Base-by-base conservation (phyloP, 2,888 invertebrate genomes). In the Nymphalis polychloros region DNA sequence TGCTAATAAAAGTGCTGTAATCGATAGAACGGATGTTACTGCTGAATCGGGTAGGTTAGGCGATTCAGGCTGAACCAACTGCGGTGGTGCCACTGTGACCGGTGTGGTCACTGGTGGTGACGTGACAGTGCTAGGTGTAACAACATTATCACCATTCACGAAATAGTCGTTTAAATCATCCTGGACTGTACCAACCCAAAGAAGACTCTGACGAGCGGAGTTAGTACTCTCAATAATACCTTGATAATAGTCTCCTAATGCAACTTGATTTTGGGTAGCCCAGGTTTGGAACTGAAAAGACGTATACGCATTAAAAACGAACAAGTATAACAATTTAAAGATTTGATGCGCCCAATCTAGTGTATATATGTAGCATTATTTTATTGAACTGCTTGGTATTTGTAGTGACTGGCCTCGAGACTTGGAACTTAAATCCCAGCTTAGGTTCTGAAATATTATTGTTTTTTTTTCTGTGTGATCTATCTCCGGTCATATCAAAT, bases 241-340 rank as follows among this genome's bases (percentile, higher is more conserved):
- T 7, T 71, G 46, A 67, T 78, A 85, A 2, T 73, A 63, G 5
- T 47, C 19, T 1, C 82, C 84, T n/a, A 91, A 74, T 0, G 7
- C 47, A 0, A 50, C 74, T 55, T 77, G 77, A 62, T 77, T 83
- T 0, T 59, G 8, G 2, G 70, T 78, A 0, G 81, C 86, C 92
- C 92, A 92, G 4, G 52, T 41, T 79, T 82, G 79, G 81, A 87
- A 90, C 92, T 92, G 81, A 74, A 57, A 57, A 19, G 1, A 64
- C 27, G 6, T 31, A 31, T 31, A 6, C 6, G 6, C 1, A 31
- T 31, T 61, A 52, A n/a, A 19, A 19, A 20, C 16, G 35, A 19
- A 50, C 1, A 59, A 17, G 46, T 47, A 4, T 52, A 50, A 8
- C 19, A 20, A 10, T 31, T 31, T 6, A 31, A 6, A 5, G 0